These are phyloP conservation scores for Agrenia bidenticulata DNA, from an alignment of 2,888 invertebrate genomes.

Conservation along the genomic window DNA sequence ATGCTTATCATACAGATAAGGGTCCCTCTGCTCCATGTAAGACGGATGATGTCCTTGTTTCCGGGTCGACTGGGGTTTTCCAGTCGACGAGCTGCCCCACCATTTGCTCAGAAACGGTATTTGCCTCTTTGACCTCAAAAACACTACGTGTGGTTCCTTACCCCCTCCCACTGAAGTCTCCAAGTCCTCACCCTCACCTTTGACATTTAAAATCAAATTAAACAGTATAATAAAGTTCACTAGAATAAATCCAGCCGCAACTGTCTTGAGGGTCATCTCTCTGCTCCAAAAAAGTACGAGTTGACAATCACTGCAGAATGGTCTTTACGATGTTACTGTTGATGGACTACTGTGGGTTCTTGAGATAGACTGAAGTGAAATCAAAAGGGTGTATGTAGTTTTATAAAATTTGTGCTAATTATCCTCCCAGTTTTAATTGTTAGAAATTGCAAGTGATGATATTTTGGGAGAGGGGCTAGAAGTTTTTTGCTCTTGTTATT, in stretches of 20 bases:
- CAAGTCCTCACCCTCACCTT: slow-evolving; percentile 2
- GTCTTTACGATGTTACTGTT: neutral
- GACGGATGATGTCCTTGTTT: no score
- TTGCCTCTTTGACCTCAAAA: slow-evolving; percentile 37
- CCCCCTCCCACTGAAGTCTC: neutral
- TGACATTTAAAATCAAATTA: slow-evolving; percentile 19
- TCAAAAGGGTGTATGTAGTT: neutral
- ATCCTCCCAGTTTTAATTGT: neutral
- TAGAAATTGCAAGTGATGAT: slow-evolving; percentile 3
- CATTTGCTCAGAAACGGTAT: slow-evolving; percentile 48
- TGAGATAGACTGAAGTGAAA: slow-evolving; percentile 6
- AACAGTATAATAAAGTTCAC: slow-evolving; percentile 25
- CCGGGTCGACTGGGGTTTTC: neutral
- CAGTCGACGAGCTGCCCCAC: slow-evolving; percentile 29
- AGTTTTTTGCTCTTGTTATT: no score
- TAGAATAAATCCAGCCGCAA: slow-evolving; percentile 28
- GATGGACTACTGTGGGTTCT: neutral
- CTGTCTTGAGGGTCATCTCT: slow-evolving; percentile 8
- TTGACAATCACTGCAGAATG: neutral
- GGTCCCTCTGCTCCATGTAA: no score
- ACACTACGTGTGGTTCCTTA: neutral
- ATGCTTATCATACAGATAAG: slow-evolving; percentile 3
- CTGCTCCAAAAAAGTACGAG: neutral
- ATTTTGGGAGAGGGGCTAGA: neutral
- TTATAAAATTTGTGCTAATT: slow-evolving; percentile 3